phyloP scores from a whole-genome alignment of 2,113 vertebrate genomes.

The Junco hyemalis region DNA sequence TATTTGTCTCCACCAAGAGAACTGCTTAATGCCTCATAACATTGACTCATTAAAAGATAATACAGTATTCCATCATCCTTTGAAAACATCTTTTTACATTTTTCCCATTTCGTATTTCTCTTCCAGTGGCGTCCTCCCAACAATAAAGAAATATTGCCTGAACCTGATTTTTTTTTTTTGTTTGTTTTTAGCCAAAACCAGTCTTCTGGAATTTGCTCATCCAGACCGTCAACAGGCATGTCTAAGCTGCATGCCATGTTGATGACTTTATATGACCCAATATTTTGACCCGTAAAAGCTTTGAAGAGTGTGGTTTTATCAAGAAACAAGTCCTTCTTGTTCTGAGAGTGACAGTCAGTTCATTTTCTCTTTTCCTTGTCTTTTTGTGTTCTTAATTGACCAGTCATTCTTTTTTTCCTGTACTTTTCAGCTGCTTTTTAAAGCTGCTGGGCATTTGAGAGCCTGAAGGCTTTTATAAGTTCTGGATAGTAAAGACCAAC shows the following conservation, averaged over 20 bases:
- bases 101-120: background rate
- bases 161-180: background rate
- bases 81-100: background rate
- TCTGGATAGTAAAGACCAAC: background rate
- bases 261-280: background rate
- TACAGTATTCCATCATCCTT: background rate
- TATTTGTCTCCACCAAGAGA: background rate
- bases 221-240: background rate
- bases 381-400: background rate
- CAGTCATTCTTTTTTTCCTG: background rate
- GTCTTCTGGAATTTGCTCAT: background rate
- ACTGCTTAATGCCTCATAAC: background rate
- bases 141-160: background rate
- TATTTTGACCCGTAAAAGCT: background rate
- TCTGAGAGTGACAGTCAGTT: background rate
- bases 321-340: background rate
- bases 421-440: background rate
- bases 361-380: background rate
- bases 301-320: background rate
- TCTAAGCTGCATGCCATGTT: background rate
- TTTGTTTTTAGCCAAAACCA: background rate
- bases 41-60: background rate
- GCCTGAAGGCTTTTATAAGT: background rate
- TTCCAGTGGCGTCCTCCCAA: background rate
- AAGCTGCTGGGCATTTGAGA: background rate